Conservation (phyloP, 2,888 invertebrate genomes). For the Beris morrisii region DNA sequence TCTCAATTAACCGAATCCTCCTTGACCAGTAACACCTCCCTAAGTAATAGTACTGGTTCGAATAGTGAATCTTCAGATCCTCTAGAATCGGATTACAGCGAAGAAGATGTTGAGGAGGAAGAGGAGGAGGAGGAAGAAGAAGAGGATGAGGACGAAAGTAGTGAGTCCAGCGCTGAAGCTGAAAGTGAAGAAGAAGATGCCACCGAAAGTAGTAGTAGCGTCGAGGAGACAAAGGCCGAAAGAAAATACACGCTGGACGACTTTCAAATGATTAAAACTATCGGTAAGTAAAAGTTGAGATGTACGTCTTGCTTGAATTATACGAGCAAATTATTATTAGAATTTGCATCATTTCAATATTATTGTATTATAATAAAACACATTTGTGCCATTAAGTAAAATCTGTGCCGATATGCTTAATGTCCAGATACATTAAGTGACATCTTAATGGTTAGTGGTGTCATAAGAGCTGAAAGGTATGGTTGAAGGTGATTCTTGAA, state of each 20-base stretch:
- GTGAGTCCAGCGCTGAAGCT: constrained; percentile 50
- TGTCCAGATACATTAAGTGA: no score
- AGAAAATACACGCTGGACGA: constrained; percentile 74
- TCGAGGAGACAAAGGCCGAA: constrained; percentile 47
- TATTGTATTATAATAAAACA: no score
- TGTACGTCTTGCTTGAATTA: no score
- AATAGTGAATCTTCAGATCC: constrained; percentile 54
- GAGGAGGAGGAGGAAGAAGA: constrained; percentile 45
- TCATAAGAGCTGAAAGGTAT: no score
- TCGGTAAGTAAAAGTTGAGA: constrained; percentile 65
- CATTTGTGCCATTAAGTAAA: no score
- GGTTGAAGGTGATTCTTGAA: no score
- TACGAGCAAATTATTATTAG: no score
- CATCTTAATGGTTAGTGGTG: no score
- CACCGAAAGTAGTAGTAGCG: constrained; percentile 8
- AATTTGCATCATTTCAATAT: no score
- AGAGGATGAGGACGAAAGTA: constrained; percentile 46
- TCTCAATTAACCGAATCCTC: constrained; percentile 46
- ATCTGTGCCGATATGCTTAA: no score
- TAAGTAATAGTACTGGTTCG: constrained; percentile 45
- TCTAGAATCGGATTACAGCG: constrained; percentile 53
- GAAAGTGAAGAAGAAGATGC: constrained; percentile 42
- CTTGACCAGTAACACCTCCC: constrained; percentile 44
- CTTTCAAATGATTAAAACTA: constrained; percentile 83
- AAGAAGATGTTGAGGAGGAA: constrained; percentile 42